Evolutionary conservation across 2,113 vertebrate genomes (phyloP), one percentile per base, ranked within the genome.

Genomic region (Haemorhous mexicanus): DNA sequence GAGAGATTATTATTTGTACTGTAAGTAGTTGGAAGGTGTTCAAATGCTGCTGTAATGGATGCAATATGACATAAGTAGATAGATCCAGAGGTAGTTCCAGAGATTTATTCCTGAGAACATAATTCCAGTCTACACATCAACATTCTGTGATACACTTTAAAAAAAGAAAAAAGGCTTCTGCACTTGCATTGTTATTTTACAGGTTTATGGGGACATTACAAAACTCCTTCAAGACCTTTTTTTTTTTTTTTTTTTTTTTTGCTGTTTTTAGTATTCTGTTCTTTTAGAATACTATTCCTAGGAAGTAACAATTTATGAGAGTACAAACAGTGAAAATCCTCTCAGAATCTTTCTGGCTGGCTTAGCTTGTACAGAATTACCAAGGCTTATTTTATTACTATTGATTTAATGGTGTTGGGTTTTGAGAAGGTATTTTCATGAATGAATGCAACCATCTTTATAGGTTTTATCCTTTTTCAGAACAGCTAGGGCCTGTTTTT

Each of bases 41-140:
- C 68, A 92, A 85, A 92, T 70, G 32, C 55, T 83, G 35, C 52
- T 93, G 50, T 93, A 80, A 80, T 81, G 41, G 79, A 67, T 88
- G 63, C 33, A 67, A 18, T 77, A 50, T 43, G 47, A 63, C 79
- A 63, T 78, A 83, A 91, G 30, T 67, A 67, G 68, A 21, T 85
- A 87, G 58, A 91, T 82, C 35, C 67, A 90, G 70, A 83, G 52
- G 46, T 77, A 75, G 59, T 88, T 96, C 35, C 35, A 76, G 59
- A 87, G 55, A 50, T 91, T 91, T 83, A 83, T 91, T 93, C 39
- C 43, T 86, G 68, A 87, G 85, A 95, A 81, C 22, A 44, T 74
- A 88, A 84, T 86, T 90, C 72, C 16, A 20, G 33, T 84, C 47
- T 86, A 74, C n/a, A 64, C 21, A 39, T 92, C 28, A 59, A 12